phyloP scores from a whole-genome alignment of 2,797 vertebrate genomes.

The Liasis olivaceus region DNA sequence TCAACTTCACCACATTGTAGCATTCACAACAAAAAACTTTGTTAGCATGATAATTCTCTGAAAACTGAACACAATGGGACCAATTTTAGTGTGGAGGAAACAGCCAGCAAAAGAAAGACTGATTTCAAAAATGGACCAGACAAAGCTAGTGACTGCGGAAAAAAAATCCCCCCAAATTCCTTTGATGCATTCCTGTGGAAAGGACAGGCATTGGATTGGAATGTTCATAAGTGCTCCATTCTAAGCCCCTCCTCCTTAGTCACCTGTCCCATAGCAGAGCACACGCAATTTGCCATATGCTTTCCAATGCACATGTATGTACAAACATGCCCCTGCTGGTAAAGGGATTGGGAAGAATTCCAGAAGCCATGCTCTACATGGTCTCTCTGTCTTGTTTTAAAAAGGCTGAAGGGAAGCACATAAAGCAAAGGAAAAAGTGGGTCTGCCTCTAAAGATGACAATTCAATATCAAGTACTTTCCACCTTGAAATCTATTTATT shows the following conservation, averaged over 20 bases:
- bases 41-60: neutral
- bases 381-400: neutral
- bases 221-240: neutral
- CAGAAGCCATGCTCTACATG: neutral
- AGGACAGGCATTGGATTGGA: neutral
- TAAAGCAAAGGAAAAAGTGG: neutral
- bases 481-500: neutral
- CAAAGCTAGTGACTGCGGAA: neutral
- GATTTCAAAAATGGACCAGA: neutral
- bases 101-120: neutral
- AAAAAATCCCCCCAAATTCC: neutral
- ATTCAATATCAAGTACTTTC: neutral
- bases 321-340: neutral
- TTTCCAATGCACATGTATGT: neutral
- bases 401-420: neutral
- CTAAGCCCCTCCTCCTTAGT: neutral
- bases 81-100: neutral
- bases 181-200: neutral
- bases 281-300: neutral
- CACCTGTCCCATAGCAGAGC: neutral
- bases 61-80: neutral
- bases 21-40: slow-evolving; percentile 5
- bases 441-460: neutral
- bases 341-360: neutral
- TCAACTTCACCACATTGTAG: neutral